These are phyloP conservation scores for Ctena decussata DNA, from an alignment of 2,888 invertebrate species.

Conservation along the genomic window DNA sequence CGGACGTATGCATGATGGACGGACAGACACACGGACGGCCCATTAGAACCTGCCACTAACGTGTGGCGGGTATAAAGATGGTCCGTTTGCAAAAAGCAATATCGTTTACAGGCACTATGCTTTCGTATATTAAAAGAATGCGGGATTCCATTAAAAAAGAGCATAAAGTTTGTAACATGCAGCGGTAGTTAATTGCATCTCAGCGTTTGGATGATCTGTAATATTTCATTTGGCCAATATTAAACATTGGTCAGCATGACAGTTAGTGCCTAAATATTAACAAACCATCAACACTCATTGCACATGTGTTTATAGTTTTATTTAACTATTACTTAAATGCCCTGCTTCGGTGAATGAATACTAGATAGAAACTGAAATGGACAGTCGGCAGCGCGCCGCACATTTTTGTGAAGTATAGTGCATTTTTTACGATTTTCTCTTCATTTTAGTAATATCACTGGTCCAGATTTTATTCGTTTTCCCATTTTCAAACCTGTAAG, in stretches of 20 bases:
- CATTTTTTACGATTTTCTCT: not conserved
- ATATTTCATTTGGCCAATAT: not conserved
- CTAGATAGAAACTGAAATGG: not conserved
- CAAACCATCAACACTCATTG: not conserved
- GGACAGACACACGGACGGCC: no score
- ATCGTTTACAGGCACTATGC: no score
- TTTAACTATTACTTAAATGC: conserved; percentile 10
- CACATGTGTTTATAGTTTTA: conserved; percentile 9
- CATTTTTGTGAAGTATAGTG: not conserved
- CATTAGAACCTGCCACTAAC: no score
- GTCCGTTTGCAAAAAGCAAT: no score
- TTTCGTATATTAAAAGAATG: no score
- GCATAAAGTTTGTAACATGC: not conserved
- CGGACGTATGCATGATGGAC: no score
- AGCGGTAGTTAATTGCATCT: not conserved
- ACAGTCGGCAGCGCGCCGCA: not conserved
- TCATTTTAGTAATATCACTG: not conserved
- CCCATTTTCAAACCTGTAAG: no score
- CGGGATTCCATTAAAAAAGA: not conserved
- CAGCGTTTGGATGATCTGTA: not conserved
- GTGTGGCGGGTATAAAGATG: no score
- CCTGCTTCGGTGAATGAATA: not conserved
- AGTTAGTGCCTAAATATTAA: not conserved
- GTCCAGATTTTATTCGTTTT: not conserved
- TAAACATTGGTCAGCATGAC: not conserved